phyloP scores from a whole-genome alignment of 2,797 vertebrate genomes.

The Emys orbicularis region DNA sequence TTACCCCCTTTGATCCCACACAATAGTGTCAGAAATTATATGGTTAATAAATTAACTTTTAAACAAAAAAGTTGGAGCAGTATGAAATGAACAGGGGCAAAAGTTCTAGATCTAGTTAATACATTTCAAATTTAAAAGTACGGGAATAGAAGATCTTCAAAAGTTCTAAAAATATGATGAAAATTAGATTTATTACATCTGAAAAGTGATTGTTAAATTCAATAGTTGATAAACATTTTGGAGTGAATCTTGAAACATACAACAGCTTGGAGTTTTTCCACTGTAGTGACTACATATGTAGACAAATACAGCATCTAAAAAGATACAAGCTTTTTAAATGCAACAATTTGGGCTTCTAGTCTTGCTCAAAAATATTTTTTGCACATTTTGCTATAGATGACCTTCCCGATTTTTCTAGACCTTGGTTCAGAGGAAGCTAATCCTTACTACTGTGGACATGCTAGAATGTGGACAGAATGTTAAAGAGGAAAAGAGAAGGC shows the following conservation, averaged over 20 bases:
- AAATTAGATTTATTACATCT: neutral
- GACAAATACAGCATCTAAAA: neutral
- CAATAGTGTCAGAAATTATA: neutral
- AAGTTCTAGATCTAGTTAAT: neutral
- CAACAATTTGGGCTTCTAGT: neutral
- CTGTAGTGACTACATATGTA: neutral
- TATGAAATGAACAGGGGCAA: neutral
- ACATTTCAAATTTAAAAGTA: neutral
- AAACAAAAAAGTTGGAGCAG: neutral
- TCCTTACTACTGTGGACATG: neutral
- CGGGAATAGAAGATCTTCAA: too few relatives aligned
- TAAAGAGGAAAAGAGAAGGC: neutral
- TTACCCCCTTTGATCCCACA: too few relatives aligned
- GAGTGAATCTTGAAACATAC: neutral
- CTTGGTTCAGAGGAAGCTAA: neutral
- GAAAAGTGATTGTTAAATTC: neutral
- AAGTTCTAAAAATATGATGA: neutral
- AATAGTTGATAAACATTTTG: neutral
- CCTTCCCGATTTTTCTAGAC: fast-evolving
- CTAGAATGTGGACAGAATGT: neutral
- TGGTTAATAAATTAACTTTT: neutral
- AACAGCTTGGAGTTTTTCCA: neutral
- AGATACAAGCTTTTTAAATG: neutral
- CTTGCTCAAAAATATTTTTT: neutral
- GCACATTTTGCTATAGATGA: neutral